Percentiles rank a stretch among this genome's conserved stretches.
phyloP scores from a whole-genome alignment of 2,113 vertebrate species.

The Phoxinus phoxinus region DNA sequence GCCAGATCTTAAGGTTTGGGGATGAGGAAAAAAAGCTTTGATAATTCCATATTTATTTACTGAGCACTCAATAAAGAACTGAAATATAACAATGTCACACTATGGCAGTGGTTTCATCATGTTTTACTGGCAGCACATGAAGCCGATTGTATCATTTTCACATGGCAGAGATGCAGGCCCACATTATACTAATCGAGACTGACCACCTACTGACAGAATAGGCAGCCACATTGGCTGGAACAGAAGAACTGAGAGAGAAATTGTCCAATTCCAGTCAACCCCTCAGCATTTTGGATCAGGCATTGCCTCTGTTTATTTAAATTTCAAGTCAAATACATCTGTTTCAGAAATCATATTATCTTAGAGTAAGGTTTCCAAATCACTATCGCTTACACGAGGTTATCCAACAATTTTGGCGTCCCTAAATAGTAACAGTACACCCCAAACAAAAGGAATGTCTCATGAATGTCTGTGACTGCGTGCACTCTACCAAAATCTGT shows the following conservation, averaged over 20 bases:
- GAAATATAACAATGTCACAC: slow-evolving; percentile 15
- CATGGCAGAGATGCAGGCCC: slow-evolving; percentile 48
- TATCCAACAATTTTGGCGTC: slow-evolving; percentile 55
- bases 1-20: background rate
- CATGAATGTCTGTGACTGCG: slow-evolving; percentile 49
- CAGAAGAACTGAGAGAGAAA: slow-evolving; percentile 38
- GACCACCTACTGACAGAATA: slow-evolving; percentile 66
- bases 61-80: background rate
- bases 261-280: slow-evolving; percentile 48
- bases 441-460: slow-evolving; percentile 56
- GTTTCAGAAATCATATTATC: slow-evolving; percentile 62
- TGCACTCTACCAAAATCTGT: slow-evolving; percentile 51
- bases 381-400: slow-evolving; percentile 58
- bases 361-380: slow-evolving; percentile 56
- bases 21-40: background rate
- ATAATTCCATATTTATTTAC: slow-evolving; percentile 25
- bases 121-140: slow-evolving; percentile 26
- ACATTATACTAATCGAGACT: slow-evolving; percentile 63
- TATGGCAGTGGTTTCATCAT: slow-evolving; percentile 27
- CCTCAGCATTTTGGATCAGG: slow-evolving; percentile 40
- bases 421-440: slow-evolving; percentile 59
- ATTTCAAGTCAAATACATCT: slow-evolving; percentile 61
- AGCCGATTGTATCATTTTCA: slow-evolving; percentile 25
- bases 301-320: slow-evolving; percentile 57
- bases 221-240: slow-evolving; percentile 34